Percentiles rank a stretch among this genome's conserved stretches.
Conservation (phyloP, 30 jellyfish, hydroid and myxozoan species). For the Nemopilema nomurai region DNA sequence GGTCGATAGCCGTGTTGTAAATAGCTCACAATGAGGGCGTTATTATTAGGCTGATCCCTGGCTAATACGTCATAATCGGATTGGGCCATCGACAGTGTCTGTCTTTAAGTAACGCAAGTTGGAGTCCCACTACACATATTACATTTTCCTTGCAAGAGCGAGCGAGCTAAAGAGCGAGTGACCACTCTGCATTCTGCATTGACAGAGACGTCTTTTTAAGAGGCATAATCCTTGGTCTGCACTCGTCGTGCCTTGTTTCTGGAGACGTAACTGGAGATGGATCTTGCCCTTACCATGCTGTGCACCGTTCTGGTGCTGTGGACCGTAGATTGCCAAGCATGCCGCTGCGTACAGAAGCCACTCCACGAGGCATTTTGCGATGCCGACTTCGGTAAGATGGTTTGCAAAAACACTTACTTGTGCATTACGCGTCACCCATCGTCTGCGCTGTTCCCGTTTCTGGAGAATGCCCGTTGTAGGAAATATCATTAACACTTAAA, state of each 20-base stretch:
- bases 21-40: constrained; percentile 74
- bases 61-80: constrained; percentile 69
- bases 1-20: constrained; percentile 45
- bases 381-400: constrained; percentile 93
- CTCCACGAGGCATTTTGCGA: constrained; percentile 94
- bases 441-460: no score
- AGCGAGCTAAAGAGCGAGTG: constrained; percentile 26
- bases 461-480: no score
- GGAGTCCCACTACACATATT: constrained; percentile 9
- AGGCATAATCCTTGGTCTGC: background rate
- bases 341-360: constrained; percentile 87
- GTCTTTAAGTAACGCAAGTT: constrained; percentile 44
- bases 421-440: no score
- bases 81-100: constrained; percentile 69
- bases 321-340: constrained; percentile 44
- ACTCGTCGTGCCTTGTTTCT: background rate
- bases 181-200: background rate
- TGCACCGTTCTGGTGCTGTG: constrained; percentile 34
- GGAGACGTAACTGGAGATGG: constrained; percentile 5
- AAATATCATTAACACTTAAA: no score
- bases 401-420: no score
- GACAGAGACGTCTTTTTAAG: background rate
- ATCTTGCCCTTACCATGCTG: constrained; percentile 2
- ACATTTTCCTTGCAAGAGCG: constrained; percentile 22
- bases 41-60: constrained; percentile 53